Conservation (phyloP, 2,888 invertebrate species). For the Diadegma fenestrale region DNA sequence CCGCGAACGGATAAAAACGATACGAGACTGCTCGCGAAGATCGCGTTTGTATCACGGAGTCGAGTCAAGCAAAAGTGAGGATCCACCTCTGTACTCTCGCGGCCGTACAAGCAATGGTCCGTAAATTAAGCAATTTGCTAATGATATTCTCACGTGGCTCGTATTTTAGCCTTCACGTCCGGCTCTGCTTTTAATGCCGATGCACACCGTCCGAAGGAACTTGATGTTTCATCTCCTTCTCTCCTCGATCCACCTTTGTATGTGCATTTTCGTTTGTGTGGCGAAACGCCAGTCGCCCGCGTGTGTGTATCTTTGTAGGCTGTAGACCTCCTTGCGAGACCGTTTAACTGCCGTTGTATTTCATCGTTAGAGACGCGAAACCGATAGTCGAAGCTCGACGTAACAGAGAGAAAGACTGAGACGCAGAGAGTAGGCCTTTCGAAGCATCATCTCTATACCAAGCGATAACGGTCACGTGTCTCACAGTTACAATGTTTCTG, state of each 20-base stretch:
- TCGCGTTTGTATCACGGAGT: conserved; percentile 24
- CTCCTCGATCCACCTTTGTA: background rate
- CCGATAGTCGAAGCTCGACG: conserved; percentile 71
- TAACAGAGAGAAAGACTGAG: background rate
- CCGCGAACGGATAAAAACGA: conserved; percentile 5
- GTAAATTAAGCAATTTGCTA: conserved; percentile 85
- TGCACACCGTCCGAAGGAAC: conserved; percentile 75
- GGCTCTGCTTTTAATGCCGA: conserved; percentile 80
- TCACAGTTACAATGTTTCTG: conserved; percentile 61
- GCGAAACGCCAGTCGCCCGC: conserved; percentile 30
- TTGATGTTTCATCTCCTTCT: conserved; percentile 52
- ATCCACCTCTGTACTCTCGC: conserved; percentile 15
- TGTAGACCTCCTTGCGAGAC: conserved; percentile 76
- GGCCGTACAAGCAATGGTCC: conserved; percentile 73
- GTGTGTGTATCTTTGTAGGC: background rate
- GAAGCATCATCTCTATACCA: conserved; percentile 62
- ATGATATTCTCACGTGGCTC: conserved; percentile 84
- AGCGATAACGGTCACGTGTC: conserved; percentile 59
- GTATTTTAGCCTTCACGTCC: conserved; percentile 81
- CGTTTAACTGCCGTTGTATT: conserved; percentile 79
- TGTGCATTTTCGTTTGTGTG: conserved; percentile 26
- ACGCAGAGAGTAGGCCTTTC: conserved; percentile 31
- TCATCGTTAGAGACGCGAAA: conserved; percentile 77
- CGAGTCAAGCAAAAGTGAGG: conserved; percentile 6
- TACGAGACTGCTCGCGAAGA: background rate